These are phyloP conservation scores for Ormia ochracea DNA, from an alignment of 2,888 invertebrate species.

Conservation along the genomic window DNA sequence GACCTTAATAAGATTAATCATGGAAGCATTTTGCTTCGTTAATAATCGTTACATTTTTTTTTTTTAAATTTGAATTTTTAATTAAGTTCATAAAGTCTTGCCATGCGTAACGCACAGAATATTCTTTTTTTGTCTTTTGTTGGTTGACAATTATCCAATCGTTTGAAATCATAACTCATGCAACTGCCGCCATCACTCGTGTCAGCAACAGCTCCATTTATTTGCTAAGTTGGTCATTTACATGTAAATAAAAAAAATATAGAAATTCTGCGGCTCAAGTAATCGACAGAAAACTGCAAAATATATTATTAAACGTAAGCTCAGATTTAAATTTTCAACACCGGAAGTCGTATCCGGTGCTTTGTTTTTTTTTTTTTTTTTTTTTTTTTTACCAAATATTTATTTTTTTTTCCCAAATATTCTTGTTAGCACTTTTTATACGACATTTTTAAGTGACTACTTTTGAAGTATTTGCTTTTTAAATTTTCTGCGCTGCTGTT, in stretches of 20 bases:
- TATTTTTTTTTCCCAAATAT: constrained; percentile 27
- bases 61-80: constrained; percentile 45
- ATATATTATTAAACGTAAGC: constrained; percentile 27
- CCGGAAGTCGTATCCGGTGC: constrained; percentile 75
- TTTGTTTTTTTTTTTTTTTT: constrained; percentile 67
- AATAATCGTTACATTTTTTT: constrained; percentile 4
- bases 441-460: neutral
- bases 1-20: constrained; percentile 64
- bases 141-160: constrained; percentile 38
- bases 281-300: constrained; percentile 25
- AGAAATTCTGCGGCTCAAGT: neutral
- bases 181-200: constrained; percentile 6
- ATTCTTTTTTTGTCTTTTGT: constrained; percentile 24
- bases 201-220: constrained; percentile 7
- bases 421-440: neutral
- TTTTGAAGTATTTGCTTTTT: constrained; percentile 1
- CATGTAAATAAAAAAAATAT: constrained; percentile 2
- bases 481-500: constrained; percentile 48
- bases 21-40: constrained; percentile 36
- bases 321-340: constrained; percentile 56
- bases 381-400: constrained; percentile 23
- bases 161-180: constrained; percentile 16
- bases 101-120: constrained; percentile 55
- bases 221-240: constrained; percentile 17
- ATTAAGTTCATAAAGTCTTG: constrained; percentile 59